Evolutionary conservation across 1,140 invertebrate genomes (phyloP).

Genomic region (Colletes latitarsis): DNA sequence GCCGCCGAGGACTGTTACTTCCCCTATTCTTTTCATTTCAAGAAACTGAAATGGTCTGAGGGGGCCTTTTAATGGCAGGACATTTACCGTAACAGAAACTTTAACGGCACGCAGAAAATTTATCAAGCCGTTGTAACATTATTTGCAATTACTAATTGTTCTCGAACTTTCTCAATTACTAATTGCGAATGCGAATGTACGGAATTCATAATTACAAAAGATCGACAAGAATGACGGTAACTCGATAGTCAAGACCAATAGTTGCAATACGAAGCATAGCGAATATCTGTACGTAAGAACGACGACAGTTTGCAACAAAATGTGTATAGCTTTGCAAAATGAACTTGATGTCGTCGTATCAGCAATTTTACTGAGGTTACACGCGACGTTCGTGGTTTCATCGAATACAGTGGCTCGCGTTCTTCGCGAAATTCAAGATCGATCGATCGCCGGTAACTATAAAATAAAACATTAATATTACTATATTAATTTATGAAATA

Average conservation of each 20-base stretch:
- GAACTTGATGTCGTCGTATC: conserved; percentile 63
- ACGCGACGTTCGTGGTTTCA: conserved; percentile 49
- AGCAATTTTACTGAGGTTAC: conserved; percentile 66
- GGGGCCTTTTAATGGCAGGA: no score
- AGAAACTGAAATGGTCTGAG: background rate
- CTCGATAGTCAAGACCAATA: conserved; percentile 11
- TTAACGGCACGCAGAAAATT: background rate
- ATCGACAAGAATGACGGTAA: background rate
- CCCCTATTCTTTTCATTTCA: background rate
- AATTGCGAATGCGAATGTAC: background rate
- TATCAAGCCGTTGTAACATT: background rate
- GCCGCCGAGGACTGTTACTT: background rate
- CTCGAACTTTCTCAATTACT: background rate
- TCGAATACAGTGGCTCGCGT: conserved; percentile 48
- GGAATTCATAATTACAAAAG: background rate
- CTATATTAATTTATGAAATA: no score
- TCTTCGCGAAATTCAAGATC: conserved; percentile 56
- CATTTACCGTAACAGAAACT: background rate
- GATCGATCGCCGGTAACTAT: conserved; percentile 54
- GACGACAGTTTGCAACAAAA: conserved; percentile 60
- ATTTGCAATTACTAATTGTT: background rate
- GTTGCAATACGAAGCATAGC: conserved; percentile 21
- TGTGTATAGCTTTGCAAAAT: conserved; percentile 68
- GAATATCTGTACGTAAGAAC: conserved; percentile 37
- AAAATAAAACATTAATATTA: conserved; percentile 23